phyloP scores from a whole-genome alignment of 2,888 invertebrate species.

The Falcaria lacertinaria region DNA sequence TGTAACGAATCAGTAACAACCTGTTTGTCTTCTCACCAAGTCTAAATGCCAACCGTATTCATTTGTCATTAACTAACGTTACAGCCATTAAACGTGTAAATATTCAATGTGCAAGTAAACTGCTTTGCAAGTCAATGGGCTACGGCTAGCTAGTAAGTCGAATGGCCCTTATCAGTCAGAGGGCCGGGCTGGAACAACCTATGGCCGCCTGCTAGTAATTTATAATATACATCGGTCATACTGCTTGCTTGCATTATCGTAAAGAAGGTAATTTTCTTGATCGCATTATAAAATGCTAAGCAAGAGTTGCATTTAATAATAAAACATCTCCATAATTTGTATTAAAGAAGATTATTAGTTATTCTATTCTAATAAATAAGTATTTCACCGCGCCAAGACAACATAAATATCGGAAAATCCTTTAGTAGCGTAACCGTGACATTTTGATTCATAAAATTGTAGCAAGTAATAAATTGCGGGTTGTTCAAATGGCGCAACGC shows the following conservation, averaged over 20 bases:
- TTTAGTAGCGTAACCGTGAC: conserved; percentile 40
- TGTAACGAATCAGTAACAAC: conserved; percentile 19
- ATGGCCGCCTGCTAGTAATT: conserved; percentile 28
- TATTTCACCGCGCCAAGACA: neutral
- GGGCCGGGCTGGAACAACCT: conserved; percentile 16
- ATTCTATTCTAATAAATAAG: neutral
- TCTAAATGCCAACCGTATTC: conserved; percentile 53
- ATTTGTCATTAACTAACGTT: conserved; percentile 49
- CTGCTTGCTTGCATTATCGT: conserved; percentile 20
- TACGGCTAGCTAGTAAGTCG: conserved; percentile 40
- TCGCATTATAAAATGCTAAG: too few species aligned
- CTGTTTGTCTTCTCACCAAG: conserved; percentile 44
- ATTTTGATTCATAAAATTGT: conserved; percentile 55
- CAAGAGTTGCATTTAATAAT: too few species aligned
- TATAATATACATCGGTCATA: conserved; percentile 31
- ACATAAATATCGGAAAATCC: conserved; percentile 18
- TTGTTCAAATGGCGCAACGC: conserved; percentile 52
- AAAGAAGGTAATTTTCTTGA: too few species aligned
- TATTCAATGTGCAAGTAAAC: conserved; percentile 60
- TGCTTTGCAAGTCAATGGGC: conserved; percentile 67
- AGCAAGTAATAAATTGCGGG: conserved; percentile 49
- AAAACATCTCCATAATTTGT: too few species aligned
- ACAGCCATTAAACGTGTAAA: conserved; percentile 62
- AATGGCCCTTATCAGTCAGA: conserved; percentile 50
- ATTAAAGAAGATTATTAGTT: too few species aligned